Base-by-base conservation (phyloP, 1,140 invertebrate species). In the Xylocopa sonorina region DNA sequence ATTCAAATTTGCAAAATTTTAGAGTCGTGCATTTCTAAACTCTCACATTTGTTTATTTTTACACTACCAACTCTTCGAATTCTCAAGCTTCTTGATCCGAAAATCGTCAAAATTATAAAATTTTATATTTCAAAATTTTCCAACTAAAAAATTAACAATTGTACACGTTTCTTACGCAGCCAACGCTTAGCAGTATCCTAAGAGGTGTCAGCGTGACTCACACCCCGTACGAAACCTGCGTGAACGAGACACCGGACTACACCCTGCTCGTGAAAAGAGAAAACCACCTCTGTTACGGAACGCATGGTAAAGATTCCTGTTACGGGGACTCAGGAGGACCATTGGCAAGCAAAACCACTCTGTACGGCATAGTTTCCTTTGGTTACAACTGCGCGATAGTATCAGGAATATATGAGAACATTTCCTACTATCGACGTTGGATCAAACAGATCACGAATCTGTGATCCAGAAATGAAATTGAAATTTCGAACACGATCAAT, bases 361-460 rank as follows among this genome's bases (percentile, higher is more conserved):
- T 90, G 64, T 88, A 89, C 29, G 89, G 89, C 3, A 72, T 90
- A 12, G 87, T 89, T 29, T 88, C 89, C 29, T 90, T 89, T 18
- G 89, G 89, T 4, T 9, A 73, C 6, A 64, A 57, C 10, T 87
- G 85, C 32, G 85, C 68, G 32, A 1, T 48, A 21, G 53, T 50
- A n/a, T 57, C 87, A 12, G 87, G 88, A 14, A 68, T 88, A 6
- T 89, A 89, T 3, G 63, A 58, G 0, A 89, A 74, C 58, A 62
- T 88, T 6, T 79, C 78, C 0, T 80, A 74, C 34, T 89, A 88
- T 72, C 55, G 29, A 21, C 18, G 68, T 0, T 89, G 88, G 88
- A 88, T 89, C 10, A 80, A 82, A 27, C 6, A 71, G 32, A 14
- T 87, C n/a, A 83, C 62, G 7, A 73, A 81, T 14, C 38, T 83